A percentile compares a stretch with the other conserved stretches of the same genome.
phyloP scores from a whole-genome alignment of 2,797 vertebrate genomes.

The Galaxias olidus region DNA sequence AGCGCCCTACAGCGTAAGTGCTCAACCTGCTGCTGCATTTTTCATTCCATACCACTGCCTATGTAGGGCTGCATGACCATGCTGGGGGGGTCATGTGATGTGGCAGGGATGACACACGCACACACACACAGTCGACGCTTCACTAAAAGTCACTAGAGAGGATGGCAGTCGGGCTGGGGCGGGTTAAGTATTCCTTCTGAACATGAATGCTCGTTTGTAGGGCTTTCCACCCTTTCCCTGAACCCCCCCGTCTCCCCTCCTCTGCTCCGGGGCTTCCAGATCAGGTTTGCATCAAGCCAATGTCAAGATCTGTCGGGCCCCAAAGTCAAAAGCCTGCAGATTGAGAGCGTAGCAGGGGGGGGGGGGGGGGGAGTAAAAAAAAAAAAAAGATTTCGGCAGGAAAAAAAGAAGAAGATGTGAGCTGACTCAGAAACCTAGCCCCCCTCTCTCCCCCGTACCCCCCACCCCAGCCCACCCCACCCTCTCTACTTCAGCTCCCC shows the following conservation, averaged over 20 bases:
- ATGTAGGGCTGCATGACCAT: constrained; percentile 47
- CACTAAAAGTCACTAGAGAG: no score
- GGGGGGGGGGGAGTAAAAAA: constrained; percentile 25
- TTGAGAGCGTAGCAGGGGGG: constrained; percentile 24
- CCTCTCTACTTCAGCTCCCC: constrained; percentile 6
- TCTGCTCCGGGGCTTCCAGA: constrained; percentile 58
- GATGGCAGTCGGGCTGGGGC: constrained; percentile 5
- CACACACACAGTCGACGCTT: constrained; percentile 6
- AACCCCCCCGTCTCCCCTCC: neutral
- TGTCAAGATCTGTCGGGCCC: constrained; percentile 66
- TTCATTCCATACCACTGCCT: constrained; percentile 40
- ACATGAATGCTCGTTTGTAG: constrained; percentile 68
- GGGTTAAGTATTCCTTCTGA: constrained; percentile 66
- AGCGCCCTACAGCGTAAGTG: neutral
- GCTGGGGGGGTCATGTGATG: constrained; percentile 28
- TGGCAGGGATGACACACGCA: constrained; percentile 27
- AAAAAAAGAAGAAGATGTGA: constrained; percentile 51
- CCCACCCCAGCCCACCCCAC: no score
- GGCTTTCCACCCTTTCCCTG: constrained; percentile 41
- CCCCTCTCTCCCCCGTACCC: constrained; percentile 41
- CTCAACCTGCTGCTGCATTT: neutral
- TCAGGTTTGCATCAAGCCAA: constrained; percentile 66
- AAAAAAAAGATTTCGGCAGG: constrained; percentile 39
- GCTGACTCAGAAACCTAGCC: constrained; percentile 37
- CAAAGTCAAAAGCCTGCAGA: constrained; percentile 62